Evolutionary conservation across 2,113 vertebrate genomes (phyloP), one percentile per base, ranked within the genome.

Genomic region (Blennius ocellaris): DNA sequence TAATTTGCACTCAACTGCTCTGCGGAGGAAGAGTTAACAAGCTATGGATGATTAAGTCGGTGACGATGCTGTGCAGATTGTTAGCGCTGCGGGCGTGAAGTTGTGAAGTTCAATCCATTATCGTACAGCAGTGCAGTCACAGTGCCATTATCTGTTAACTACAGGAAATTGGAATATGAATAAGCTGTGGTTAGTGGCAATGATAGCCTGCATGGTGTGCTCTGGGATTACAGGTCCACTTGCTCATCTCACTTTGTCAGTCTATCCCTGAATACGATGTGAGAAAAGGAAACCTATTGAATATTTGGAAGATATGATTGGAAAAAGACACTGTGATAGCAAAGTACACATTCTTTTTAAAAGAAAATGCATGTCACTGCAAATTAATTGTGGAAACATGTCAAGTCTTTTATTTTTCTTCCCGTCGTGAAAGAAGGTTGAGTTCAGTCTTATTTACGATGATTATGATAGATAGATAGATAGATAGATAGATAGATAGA

Each of bases 1-100:
- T 82, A 75, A 69, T 80, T 66, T 76, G 37, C 41, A 37, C 77
- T 78, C 52, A 63, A 44, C 59, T 55, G 62, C 77, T 79, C 74
- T 55, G 39, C 68, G 45, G 80, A 63, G 48, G 62, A 73, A 80
- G 62, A 64, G 39, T 64, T 78, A 67, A 69, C 73, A 37, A 74
- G 70, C 76, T 69, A 63, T 17, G 60, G 51, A 40, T 73, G 63
- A 70, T 67, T 69, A 53, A 76, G 58, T 73, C 48, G 57, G 55
- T 48, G 50, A 78, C 36, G 56, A 57, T 71, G 39, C 60, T 60
- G 49, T 48, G 44, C 62, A 65, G 48, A 76, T 78, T 55, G 66
- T 78, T 74, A 81, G 44, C 55, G 49, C 51, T 40, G 39, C 51
- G 48, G 61, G 16, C 63, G 14, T 37, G 8, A 39, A 37, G 52